Evolutionary conservation across 2,113 vertebrate genomes (phyloP).

Genomic region (Felis catus): DNA sequence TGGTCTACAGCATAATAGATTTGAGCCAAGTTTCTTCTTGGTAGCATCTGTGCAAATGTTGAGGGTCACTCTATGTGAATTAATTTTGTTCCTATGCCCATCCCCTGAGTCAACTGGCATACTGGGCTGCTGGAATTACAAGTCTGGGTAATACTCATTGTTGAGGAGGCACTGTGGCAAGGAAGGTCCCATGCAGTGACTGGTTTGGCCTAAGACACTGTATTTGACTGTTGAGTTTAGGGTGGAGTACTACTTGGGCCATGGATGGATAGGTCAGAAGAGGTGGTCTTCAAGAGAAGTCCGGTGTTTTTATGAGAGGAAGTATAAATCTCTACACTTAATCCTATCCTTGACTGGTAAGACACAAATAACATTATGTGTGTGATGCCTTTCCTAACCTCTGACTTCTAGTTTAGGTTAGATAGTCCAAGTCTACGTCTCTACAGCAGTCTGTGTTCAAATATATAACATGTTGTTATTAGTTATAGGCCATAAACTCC

Average conservation of each 20-base stretch:
- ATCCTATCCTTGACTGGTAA: neutral
- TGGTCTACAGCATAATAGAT: neutral
- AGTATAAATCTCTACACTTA: neutral
- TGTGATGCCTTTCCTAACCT: neutral
- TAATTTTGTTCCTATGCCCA: neutral
- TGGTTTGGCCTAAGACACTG: neutral
- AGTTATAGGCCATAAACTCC: neutral
- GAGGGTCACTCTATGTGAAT: neutral
- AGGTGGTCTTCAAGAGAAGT: neutral
- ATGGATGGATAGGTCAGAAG: neutral
- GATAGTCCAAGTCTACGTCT: neutral
- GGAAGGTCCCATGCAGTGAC: neutral
- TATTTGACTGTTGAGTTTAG: neutral
- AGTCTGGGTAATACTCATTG: neutral
- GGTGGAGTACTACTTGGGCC: neutral
- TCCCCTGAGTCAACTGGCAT: neutral
- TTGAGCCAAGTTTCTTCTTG: neutral
- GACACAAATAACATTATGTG: neutral
- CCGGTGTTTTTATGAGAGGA: neutral
- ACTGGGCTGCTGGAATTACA: neutral
- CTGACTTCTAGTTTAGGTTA: neutral
- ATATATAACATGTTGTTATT: neutral
- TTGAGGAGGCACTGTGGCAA: neutral
- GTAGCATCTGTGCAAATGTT: neutral
- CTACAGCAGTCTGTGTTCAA: neutral